Evolutionary conservation across 2,113 vertebrate genomes (phyloP).

Genomic region (Chloebia gouldiae): DNA sequence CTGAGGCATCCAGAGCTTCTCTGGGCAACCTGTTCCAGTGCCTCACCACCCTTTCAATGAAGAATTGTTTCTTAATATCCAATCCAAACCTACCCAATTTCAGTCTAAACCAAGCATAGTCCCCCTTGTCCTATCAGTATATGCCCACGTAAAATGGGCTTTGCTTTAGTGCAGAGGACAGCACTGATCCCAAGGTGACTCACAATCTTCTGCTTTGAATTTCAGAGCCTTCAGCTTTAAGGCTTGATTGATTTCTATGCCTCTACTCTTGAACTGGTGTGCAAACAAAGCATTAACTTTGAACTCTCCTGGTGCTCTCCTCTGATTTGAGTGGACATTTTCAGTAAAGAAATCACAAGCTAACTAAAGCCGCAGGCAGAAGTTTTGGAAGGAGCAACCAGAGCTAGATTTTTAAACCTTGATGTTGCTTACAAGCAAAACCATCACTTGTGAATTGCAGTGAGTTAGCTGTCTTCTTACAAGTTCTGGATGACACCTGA

Average conservation of each 20-base stretch:
- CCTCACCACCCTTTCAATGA: background rate
- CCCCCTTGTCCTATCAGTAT: background rate
- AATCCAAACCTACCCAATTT: background rate
- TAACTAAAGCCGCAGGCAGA: background rate
- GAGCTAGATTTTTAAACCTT: background rate
- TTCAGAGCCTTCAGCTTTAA: background rate
- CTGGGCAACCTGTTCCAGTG: background rate
- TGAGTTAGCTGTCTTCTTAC: background rate
- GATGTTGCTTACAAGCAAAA: slow-evolving; percentile 5
- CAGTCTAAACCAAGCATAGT: background rate
- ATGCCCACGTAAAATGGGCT: background rate
- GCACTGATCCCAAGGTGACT: background rate
- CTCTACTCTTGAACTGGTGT: background rate
- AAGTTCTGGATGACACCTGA: background rate
- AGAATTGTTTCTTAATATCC: background rate
- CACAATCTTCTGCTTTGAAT: background rate
- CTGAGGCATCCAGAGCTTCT: background rate
- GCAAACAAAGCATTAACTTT: background rate
- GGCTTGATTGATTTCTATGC: rapidly evolving
- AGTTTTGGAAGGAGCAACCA: background rate
- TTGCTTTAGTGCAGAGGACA: background rate
- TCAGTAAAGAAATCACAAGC: background rate
- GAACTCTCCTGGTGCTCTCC: background rate
- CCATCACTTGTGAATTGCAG: background rate
- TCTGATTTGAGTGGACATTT: background rate